Percentiles rank a stretch among this genome's conserved stretches.
Conservation (phyloP, 2,888 invertebrate genomes). For the Protonemura montana region DNA sequence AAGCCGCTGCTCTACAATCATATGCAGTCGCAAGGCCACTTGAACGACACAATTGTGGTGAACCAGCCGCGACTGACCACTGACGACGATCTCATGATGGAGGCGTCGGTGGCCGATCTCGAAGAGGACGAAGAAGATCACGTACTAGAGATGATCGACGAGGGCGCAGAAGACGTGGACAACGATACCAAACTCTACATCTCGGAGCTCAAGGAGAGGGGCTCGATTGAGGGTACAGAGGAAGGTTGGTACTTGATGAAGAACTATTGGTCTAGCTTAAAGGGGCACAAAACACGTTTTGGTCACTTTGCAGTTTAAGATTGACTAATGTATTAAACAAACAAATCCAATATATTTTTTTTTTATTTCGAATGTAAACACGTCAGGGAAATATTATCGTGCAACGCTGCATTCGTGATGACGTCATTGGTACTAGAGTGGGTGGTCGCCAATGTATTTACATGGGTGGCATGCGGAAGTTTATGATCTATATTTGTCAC, state of each 20-base stretch:
- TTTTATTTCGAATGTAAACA: too few relatives aligned
- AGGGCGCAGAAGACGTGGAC: conserved; percentile 50
- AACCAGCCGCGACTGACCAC: conserved; percentile 79
- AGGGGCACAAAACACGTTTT: too few relatives aligned
- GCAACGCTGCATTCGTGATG: too few relatives aligned
- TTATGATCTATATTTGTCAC: too few relatives aligned
- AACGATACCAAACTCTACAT: conserved; percentile 63
- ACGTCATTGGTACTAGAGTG: too few relatives aligned
- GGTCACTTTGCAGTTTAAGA: too few relatives aligned
- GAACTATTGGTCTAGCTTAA: too few relatives aligned
- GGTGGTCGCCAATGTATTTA: too few relatives aligned
- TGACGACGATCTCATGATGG: conserved; percentile 62
- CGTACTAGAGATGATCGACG: conserved; percentile 56
- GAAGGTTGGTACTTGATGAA: conserved; percentile 49
- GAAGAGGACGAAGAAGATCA: conserved; percentile 54
- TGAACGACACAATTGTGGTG: conserved; percentile 82
- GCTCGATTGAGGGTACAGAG: conserved; percentile 60
- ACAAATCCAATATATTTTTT: too few relatives aligned
- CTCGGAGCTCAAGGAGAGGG: conserved; percentile 63
- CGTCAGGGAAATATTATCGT: too few relatives aligned
- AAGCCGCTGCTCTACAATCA: conserved; percentile 80
- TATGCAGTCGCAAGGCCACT: conserved; percentile 77
- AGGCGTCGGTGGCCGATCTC: conserved; percentile 55
- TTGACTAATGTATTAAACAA: too few relatives aligned
- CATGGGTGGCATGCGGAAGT: too few relatives aligned